These are phyloP conservation scores for Poecilia latipinna DNA, from an alignment of 2,113 vertebrate species.

Conservation along the genomic window DNA sequence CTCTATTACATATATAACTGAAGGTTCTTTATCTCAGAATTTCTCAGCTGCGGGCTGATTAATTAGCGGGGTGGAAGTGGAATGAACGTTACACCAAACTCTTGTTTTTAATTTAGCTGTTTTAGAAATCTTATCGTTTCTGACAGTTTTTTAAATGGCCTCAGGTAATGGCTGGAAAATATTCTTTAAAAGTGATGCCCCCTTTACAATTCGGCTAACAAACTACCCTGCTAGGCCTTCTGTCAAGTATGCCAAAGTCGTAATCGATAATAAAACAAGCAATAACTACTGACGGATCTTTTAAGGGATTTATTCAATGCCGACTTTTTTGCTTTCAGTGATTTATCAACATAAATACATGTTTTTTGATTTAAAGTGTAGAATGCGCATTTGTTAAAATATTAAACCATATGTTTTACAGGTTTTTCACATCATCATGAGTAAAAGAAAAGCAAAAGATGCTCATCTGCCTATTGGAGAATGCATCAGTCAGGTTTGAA, in stretches of 20 bases:
- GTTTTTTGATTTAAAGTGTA: neutral
- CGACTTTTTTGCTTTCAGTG: too few relatives aligned
- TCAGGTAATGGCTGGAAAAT: rapidly evolving
- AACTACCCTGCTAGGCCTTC: neutral
- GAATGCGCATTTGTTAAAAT: neutral
- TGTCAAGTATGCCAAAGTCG: neutral
- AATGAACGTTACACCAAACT: neutral
- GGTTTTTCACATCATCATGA: slow-evolving; percentile 38
- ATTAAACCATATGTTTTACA: slow-evolving; percentile 8
- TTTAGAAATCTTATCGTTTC: rapidly evolving
- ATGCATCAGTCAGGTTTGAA: slow-evolving; percentile 86
- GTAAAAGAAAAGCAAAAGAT: slow-evolving; percentile 83
- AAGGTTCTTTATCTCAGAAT: neutral
- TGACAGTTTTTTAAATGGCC: rapidly evolving
- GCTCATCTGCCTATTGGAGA: slow-evolving; percentile 70
- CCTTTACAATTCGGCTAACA: slow-evolving; percentile 27
- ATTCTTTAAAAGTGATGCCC: neutral
- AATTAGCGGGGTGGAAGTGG: neutral
- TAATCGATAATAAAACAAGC: neutral
- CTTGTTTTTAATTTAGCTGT: neutral
- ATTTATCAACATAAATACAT: neutral
- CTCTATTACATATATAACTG: rapidly evolving
- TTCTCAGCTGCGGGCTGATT: too few relatives aligned
- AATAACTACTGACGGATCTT: neutral
- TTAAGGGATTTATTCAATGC: neutral